A percentile compares a stretch with the other conserved stretches of the same genome.
Conservation (phyloP, 2,113 vertebrate species). For the Reinhardtius hippoglossoides region DNA sequence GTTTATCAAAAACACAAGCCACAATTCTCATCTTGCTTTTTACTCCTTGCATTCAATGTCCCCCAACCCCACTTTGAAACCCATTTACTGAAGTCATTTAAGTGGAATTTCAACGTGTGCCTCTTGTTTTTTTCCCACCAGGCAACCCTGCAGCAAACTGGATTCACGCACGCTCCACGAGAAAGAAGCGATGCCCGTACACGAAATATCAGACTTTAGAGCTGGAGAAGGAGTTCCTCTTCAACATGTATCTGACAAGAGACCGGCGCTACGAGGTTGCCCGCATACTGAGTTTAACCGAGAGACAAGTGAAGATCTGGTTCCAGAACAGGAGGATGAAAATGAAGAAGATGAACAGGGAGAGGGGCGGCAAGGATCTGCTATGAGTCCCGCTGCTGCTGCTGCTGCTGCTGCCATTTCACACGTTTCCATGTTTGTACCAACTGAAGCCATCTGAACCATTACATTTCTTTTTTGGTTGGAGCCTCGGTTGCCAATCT, state of each 20-base stretch:
- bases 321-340: conserved; percentile 99
- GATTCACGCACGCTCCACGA: conserved; percentile 97
- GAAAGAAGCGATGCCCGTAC: conserved; percentile 98
- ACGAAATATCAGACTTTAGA: conserved; percentile 99
- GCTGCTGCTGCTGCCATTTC: neutral
- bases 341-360: conserved; percentile 99
- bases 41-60: too few relatives aligned
- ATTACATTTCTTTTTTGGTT: conserved; percentile 43
- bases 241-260: conserved; percentile 98
- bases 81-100: neutral
- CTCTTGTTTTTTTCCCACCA: neutral
- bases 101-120: neutral
- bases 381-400: conserved; percentile 59
- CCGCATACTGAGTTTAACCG: conserved; percentile 96
- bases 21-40: neutral
- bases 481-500: conserved; percentile 28
- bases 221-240: conserved; percentile 99
- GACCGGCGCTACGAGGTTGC: conserved; percentile 97
- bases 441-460: conserved; percentile 46
- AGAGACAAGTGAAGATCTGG: conserved; percentile 99
- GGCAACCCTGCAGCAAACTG: conserved; percentile 98
- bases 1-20: conserved; percentile 1
- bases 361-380: conserved; percentile 90
- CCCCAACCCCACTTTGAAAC: neutral
- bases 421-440: conserved; percentile 15